A percentile compares a stretch with the other conserved stretches of the same genome.
phyloP scores from a whole-genome alignment of 1,140 invertebrate genomes.

The Theocolax elegans region DNA sequence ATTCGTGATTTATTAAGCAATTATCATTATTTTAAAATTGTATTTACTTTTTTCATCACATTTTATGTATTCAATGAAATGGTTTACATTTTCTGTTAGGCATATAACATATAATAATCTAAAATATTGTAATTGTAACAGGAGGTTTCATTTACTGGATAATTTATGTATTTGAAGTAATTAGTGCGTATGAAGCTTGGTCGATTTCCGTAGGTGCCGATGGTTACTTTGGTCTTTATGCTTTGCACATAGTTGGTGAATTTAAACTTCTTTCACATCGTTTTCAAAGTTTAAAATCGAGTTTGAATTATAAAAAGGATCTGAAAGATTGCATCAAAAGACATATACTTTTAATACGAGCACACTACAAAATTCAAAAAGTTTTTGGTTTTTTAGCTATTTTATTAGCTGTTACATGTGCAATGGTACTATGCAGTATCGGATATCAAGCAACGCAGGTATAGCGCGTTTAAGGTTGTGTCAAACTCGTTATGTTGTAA shows the following conservation, averaged over 20 bases:
- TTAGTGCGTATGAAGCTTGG: conserved; percentile 8
- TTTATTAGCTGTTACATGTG: conserved; percentile 44
- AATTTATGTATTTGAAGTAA: conserved; percentile 12
- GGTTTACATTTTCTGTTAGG: no score
- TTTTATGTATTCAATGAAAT: no score
- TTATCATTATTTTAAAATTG: no score
- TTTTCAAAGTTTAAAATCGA: conserved; percentile 36
- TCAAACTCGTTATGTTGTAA: no score
- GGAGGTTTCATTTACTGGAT: conserved; percentile 11
- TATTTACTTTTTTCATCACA: no score
- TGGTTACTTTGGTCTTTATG: conserved; percentile 47
- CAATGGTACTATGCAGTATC: conserved; percentile 47
- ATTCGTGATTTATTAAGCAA: no score
- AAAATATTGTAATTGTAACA: no score
- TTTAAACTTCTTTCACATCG: conserved; percentile 33
- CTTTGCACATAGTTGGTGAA: conserved; percentile 48
- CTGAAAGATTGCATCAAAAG: conserved; percentile 39
- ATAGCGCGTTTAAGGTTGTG: no score
- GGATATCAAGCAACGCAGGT: conserved; percentile 50
- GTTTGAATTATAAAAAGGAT: conserved; percentile 11
- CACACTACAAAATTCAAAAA: conserved; percentile 40
- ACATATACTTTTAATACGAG: conserved; percentile 35
- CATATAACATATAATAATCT: no score
- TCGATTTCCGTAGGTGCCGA: conserved; percentile 47
- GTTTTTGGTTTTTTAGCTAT: conserved; percentile 48